phyloP scores from a whole-genome alignment of 2,888 invertebrate genomes.

The Slavum lentiscoides region DNA sequence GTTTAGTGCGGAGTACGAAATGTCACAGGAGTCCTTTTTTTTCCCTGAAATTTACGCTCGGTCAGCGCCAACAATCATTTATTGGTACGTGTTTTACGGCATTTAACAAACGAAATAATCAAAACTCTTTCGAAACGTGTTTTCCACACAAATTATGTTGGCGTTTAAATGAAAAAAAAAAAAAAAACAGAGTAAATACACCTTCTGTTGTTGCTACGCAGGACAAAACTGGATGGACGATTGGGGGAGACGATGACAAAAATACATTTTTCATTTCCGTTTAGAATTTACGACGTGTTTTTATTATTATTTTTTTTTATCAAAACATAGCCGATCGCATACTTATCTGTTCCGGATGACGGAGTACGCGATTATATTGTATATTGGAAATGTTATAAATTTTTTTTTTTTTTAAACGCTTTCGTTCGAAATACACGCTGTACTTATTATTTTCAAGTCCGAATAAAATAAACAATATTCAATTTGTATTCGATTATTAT shows the following conservation, averaged over 20 bases:
- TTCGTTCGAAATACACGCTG: too few relatives aligned
- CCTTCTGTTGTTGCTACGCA: too few relatives aligned
- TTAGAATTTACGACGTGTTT: conserved; percentile 11
- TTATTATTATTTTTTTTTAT: neutral
- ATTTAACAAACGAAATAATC: conserved; percentile 4
- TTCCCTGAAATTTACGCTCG: neutral
- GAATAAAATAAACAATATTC: too few relatives aligned
- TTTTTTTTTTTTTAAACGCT: too few relatives aligned
- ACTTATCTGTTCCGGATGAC: neutral
- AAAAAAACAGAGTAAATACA: too few relatives aligned
- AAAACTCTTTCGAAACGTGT: conserved; percentile 18
- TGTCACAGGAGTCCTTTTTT: conserved; percentile 7
- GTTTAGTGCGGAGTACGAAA: neutral
- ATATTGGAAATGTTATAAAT: too few relatives aligned
- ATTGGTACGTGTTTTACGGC: conserved; percentile 8
- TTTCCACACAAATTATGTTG: conserved; percentile 5
- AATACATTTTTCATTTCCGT: conserved; percentile 1
- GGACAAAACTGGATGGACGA: too few relatives aligned
- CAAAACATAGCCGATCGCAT: neutral
- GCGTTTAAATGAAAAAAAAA: neutral
- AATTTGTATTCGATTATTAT: too few relatives aligned
- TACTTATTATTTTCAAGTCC: too few relatives aligned
- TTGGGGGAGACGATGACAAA: neutral
- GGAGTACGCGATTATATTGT: too few relatives aligned
- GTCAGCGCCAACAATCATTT: neutral